Evolutionary conservation across 2,797 vertebrate genomes (phyloP).

Genomic region (Xenops minutus): DNA sequence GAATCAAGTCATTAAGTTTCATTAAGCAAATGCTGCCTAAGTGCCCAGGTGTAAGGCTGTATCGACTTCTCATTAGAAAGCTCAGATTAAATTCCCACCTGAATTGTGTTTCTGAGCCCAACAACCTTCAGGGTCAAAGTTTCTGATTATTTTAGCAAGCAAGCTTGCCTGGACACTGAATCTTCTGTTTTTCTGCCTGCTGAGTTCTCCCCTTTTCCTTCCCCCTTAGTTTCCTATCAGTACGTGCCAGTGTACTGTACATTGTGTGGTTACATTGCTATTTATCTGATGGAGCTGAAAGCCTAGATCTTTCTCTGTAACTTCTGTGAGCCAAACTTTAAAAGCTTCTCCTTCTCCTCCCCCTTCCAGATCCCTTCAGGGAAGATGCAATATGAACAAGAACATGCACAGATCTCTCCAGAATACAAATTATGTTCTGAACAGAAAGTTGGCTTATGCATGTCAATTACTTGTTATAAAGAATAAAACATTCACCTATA

Average conservation of each 20-base stretch:
- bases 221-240: conserved; percentile 2
- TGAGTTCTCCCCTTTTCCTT: not conserved
- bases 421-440: conserved; percentile 66
- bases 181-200: not conserved
- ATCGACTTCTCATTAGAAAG: not conserved
- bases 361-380: conserved; percentile 38
- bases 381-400: conserved; percentile 47
- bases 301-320: conserved; percentile 45
- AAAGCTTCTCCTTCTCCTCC: conserved; percentile 38
- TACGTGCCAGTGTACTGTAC: conserved; percentile 2
- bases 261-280: not conserved
- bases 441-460: conserved; percentile 49
- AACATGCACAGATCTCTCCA: conserved; percentile 23
- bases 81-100: not conserved
- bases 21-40: not conserved
- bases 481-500: conserved; percentile 51
- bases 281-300: conserved; percentile 56
- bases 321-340: conserved; percentile 52
- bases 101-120: not conserved
- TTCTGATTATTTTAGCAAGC: not conserved
- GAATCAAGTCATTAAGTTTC: not conserved
- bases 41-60: not conserved
- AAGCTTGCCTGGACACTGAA: not conserved
- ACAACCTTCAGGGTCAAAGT: not conserved
- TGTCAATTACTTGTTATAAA: conserved; percentile 53